Conservation (phyloP, 2,113 vertebrate genomes). For the Columba livia region DNA sequence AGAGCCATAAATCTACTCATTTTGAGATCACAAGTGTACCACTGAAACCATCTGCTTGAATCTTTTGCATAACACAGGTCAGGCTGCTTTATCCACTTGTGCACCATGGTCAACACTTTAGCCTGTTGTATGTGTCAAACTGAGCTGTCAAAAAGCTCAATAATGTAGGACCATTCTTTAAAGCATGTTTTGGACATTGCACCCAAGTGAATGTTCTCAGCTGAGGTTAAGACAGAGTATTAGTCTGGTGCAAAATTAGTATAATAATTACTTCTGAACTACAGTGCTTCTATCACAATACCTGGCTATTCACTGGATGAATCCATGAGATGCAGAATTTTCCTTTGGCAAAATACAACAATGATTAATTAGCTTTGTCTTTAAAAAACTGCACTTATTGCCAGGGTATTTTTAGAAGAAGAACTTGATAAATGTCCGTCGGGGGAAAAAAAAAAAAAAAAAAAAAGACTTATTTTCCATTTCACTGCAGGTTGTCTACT, state of each 20-base stretch:
- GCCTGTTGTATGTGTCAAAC: neutral
- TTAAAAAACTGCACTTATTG: neutral
- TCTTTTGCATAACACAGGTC: neutral
- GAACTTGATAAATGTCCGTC: neutral
- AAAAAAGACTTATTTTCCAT: neutral
- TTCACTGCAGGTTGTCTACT: neutral
- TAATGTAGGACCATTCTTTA: neutral
- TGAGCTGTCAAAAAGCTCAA: neutral
- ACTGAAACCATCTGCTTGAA: neutral
- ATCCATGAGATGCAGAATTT: neutral
- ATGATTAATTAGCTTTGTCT: neutral
- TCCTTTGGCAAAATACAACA: neutral
- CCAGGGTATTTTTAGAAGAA: neutral
- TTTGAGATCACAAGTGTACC: neutral
- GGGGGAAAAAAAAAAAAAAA: neutral
- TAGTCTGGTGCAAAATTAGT: no score
- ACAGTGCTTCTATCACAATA: neutral
- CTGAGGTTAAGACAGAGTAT: neutral
- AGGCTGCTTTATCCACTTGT: neutral
- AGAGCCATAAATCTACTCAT: neutral
- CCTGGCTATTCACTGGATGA: neutral
- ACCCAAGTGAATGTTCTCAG: neutral
- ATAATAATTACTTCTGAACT: neutral
- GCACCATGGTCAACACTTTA: neutral
- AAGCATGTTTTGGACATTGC: neutral